These are phyloP conservation scores for Hippopotamus amphibius DNA, from an alignment of 2,113 vertebrate genomes.

Conservation along the genomic window DNA sequence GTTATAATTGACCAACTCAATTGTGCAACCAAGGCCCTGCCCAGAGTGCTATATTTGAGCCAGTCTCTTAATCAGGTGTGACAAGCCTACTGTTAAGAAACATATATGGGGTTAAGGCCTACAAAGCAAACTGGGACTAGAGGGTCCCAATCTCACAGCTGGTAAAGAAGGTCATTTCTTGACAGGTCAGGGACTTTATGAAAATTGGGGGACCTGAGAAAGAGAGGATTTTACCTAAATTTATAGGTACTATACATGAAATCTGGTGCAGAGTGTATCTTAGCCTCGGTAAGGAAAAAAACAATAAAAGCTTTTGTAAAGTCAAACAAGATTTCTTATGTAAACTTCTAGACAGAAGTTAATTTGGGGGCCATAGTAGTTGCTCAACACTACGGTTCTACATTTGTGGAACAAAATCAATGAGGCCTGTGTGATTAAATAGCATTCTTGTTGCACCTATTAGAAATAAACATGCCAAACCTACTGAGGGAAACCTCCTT, in stretches of 20 bases:
- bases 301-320: neutral
- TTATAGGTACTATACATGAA: neutral
- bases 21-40: neutral
- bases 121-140: neutral
- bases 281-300: neutral
- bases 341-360: neutral
- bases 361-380: neutral
- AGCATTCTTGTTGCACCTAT: neutral
- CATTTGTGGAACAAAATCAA: neutral
- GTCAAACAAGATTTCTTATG: neutral
- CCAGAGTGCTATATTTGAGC: neutral
- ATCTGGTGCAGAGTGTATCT: neutral
- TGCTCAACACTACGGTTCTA: neutral
- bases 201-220: neutral
- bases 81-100: neutral
- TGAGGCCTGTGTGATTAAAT: neutral
- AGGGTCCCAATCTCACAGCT: neutral
- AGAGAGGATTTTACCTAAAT: neutral
- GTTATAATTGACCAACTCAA: neutral
- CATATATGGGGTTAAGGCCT: neutral
- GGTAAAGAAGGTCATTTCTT: neutral
- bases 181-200: neutral
- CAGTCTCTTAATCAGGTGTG: neutral
- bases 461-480: neutral
- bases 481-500: neutral